These are phyloP conservation scores for Sebastes melanostomus DNA, from an alignment of 2,797 vertebrate genomes.

Conservation along the genomic window DNA sequence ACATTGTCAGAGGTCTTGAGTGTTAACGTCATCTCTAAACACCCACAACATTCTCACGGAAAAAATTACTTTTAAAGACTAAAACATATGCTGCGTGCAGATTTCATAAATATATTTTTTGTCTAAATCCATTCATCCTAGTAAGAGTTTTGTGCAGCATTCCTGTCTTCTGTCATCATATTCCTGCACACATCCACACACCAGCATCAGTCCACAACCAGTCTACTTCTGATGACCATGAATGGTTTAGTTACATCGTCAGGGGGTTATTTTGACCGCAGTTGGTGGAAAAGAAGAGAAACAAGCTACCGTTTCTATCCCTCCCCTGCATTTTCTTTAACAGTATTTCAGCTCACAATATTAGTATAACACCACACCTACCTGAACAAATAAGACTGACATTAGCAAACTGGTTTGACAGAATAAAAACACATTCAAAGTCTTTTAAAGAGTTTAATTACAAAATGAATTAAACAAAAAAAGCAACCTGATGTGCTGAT, in stretches of 20 bases:
- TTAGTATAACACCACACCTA: background rate
- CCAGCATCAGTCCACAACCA: background rate
- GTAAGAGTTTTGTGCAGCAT: background rate
- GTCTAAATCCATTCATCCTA: too few species aligned
- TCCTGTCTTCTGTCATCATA: background rate
- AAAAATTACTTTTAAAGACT: background rate
- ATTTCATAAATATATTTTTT: background rate
- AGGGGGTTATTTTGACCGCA: fast-evolving
- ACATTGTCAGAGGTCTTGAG: background rate
- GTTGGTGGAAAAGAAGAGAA: background rate
- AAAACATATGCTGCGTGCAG: background rate
- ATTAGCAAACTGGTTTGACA: background rate
- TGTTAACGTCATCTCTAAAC: background rate
- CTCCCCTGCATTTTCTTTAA: too few species aligned
- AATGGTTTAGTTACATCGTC: background rate
- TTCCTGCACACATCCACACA: background rate
- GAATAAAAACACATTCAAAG: constrained; percentile 8
- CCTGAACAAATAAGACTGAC: background rate
- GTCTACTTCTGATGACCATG: background rate
- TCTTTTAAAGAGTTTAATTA: constrained; percentile 77
- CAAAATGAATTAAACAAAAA: constrained; percentile 69
- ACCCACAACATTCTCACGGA: background rate
- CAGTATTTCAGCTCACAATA: background rate
- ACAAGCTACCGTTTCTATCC: background rate
- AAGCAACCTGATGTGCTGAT: constrained; percentile 17